Conservation (phyloP, 2,888 invertebrate genomes). For the Troglohyphantes excavatus region DNA sequence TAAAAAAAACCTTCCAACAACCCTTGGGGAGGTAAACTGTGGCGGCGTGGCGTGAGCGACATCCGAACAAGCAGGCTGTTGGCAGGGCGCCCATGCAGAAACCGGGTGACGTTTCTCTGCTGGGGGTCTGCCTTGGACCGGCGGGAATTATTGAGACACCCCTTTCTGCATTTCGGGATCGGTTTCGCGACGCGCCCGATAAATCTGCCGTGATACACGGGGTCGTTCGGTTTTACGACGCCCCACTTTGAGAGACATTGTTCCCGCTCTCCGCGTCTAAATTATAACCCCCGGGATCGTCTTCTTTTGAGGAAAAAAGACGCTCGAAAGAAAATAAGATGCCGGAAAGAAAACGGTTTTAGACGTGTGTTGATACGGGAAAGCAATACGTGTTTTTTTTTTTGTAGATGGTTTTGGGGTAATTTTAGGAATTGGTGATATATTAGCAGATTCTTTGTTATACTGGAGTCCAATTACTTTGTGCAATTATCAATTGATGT, state of each 20-base stretch:
- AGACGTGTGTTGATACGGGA: too few relatives aligned
- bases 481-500: too few relatives aligned
- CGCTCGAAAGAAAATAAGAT: too few relatives aligned
- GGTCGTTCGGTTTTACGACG: neutral
- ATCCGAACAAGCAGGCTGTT: neutral
- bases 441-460: too few relatives aligned
- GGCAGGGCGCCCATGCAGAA: neutral
- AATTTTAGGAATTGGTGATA: too few relatives aligned
- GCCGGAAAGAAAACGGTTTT: too few relatives aligned
- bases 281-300: too few relatives aligned
- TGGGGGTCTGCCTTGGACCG: neutral
- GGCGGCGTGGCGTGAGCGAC: neutral
- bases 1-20: too few relatives aligned
- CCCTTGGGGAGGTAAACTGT: neutral
- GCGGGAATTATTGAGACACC: slow-evolving; percentile 1
- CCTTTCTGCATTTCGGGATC: slow-evolving; percentile 9
- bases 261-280: neutral
- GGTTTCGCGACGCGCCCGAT: neutral
- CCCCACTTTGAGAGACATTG: neutral
- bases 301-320: too few relatives aligned
- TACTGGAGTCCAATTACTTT: too few relatives aligned
- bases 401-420: too few relatives aligned
- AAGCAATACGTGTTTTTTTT: too few relatives aligned
- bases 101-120: neutral
- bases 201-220: neutral